These are phyloP conservation scores for Hycleus phaleratus DNA, from an alignment of 1,140 invertebrate species.

Conservation along the genomic window DNA sequence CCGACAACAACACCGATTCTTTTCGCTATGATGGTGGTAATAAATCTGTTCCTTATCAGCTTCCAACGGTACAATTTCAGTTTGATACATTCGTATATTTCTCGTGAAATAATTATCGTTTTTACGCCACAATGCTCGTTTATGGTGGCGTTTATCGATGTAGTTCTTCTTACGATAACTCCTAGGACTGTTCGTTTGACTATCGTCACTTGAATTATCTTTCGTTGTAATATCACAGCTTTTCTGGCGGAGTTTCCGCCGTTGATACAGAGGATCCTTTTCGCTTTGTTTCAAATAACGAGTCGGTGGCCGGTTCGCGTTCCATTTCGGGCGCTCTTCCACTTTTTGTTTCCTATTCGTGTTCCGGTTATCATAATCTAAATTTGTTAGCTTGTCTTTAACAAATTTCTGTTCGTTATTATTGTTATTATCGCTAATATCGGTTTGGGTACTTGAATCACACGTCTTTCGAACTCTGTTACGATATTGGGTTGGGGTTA, in stretches of 20 bases:
- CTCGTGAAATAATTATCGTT: constrained; percentile 31
- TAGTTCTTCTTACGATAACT: constrained; percentile 32
- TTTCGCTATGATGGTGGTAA: constrained; percentile 14
- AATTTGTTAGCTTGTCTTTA: constrained; percentile 33
- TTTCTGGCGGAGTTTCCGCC: constrained; percentile 53
- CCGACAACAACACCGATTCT: constrained; percentile 31
- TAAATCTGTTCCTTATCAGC: constrained; percentile 36
- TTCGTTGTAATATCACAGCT: constrained; percentile 40
- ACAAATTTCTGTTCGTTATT: constrained; percentile 23
- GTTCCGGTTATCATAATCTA: constrained; percentile 36
- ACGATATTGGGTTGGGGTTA: constrained; percentile 55
- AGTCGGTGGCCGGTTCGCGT: constrained; percentile 57
- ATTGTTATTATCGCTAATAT: constrained; percentile 34
- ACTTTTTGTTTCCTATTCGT: constrained; percentile 47
- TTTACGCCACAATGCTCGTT: constrained; percentile 32
- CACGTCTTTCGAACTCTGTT: constrained; percentile 43
- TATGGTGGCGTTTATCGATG: constrained; percentile 25
- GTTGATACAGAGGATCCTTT: constrained; percentile 65
- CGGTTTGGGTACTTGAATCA: constrained; percentile 63
- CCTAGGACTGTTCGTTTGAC: constrained; percentile 45
- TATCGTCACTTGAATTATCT: constrained; percentile 51
- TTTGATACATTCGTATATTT: constrained; percentile 36
- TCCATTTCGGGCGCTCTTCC: constrained; percentile 58
- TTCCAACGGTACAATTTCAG: constrained; percentile 37
- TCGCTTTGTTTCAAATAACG: constrained; percentile 70